phyloP scores from a whole-genome alignment of 2,797 vertebrate species.

The Gallinago nigripennis region DNA sequence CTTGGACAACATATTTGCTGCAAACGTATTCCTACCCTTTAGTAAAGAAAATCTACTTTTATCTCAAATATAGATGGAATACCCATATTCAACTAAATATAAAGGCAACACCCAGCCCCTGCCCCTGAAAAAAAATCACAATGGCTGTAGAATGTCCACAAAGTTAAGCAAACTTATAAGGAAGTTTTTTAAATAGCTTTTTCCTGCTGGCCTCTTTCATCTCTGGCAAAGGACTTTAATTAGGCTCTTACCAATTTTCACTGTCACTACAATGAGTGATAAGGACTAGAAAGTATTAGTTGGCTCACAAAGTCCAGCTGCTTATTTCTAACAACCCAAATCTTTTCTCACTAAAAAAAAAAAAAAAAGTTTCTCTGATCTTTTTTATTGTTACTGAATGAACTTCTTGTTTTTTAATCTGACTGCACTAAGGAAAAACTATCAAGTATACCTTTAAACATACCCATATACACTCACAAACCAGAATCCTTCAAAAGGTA shows the following conservation, averaged over 20 bases:
- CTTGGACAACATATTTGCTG: background rate
- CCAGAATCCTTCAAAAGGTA: background rate
- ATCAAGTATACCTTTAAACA: background rate
- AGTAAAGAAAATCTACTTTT: background rate
- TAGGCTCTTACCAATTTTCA: background rate
- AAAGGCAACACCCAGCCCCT: accelerated
- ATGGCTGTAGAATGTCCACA: background rate
- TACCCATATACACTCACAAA: background rate
- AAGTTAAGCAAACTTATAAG: background rate
- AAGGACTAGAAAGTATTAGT: background rate
- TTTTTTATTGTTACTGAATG: background rate
- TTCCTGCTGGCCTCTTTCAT: background rate
- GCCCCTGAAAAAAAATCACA: background rate
- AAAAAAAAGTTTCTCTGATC: background rate
- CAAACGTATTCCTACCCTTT: background rate
- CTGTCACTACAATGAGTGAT: background rate
- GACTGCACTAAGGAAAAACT: background rate
- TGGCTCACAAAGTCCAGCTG: background rate
- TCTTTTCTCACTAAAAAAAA: background rate
- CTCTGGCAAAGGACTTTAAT: background rate
- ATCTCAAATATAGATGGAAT: background rate
- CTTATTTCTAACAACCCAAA: background rate
- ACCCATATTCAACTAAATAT: background rate
- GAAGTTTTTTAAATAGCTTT: background rate
- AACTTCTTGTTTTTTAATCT: background rate